These are phyloP conservation scores for Micronisus gabar DNA, from an alignment of 2,113 vertebrate genomes.

Conservation along the genomic window DNA sequence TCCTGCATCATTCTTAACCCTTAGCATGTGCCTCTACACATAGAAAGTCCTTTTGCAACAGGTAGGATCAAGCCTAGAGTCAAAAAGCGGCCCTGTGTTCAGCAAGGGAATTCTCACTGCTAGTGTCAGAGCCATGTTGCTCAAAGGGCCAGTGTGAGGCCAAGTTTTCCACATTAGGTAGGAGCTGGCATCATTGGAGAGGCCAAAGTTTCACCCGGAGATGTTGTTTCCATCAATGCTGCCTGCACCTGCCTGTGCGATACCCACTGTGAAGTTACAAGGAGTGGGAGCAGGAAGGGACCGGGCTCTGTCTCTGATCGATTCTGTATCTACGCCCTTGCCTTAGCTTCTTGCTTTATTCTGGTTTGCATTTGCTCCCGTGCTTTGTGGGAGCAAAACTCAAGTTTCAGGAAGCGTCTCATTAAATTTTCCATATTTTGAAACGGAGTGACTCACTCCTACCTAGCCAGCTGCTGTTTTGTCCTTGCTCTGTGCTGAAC, in stretches of 20 bases:
- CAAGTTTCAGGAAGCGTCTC: constrained; percentile 40
- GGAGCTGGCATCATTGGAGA: not conserved
- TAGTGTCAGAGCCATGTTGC: not conserved
- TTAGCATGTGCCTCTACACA: not conserved
- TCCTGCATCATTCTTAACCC: not conserved
- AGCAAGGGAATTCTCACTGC: not conserved
- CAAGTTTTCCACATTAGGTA: not conserved
- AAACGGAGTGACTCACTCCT: constrained; percentile 2
- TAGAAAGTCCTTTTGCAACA: not conserved
- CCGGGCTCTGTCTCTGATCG: fast-evolving
- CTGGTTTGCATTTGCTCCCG: not conserved
- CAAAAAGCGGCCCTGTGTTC: not conserved
- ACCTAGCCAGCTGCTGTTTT: not conserved
- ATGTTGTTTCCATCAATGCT: not conserved
- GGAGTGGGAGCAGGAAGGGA: not conserved
- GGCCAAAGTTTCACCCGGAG: not conserved
- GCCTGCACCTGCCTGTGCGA: not conserved
- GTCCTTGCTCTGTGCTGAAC: not conserved
- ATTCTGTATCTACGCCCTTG: not conserved
- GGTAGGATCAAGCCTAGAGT: not conserved
- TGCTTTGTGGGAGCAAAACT: constrained; percentile 1
- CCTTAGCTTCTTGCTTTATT: not conserved
- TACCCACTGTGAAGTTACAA: not conserved
- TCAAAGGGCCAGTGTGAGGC: not conserved
- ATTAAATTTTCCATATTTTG: constrained; percentile 44